phyloP scores from a whole-genome alignment of 2,113 vertebrate species.

The Protobothrops flavoviridis region DNA sequence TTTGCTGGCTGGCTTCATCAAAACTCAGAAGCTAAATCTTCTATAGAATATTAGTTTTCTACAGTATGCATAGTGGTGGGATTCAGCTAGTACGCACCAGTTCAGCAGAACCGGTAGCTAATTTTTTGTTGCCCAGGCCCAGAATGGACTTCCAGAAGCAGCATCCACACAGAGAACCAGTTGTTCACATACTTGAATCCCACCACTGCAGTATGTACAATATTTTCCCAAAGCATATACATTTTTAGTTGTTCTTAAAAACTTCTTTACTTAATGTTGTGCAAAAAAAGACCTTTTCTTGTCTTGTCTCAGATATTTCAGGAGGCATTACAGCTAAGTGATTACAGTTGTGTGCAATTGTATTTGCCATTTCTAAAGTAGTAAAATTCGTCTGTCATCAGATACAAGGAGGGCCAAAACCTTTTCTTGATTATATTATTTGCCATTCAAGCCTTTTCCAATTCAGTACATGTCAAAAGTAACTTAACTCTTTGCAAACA shows the following conservation, averaged over 20 bases:
- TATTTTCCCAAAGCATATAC: neutral
- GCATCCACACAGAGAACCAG: too few relatives aligned
- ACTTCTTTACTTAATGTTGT: neutral
- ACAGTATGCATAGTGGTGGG: neutral
- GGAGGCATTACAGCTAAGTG: neutral
- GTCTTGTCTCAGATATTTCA: neutral
- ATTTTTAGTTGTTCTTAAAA: neutral
- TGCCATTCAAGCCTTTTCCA: slow-evolving; percentile 50
- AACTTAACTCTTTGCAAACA: slow-evolving; percentile 40
- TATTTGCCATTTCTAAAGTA: neutral
- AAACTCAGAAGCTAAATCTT: neutral
- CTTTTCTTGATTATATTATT: slow-evolving; percentile 25
- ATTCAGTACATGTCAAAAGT: slow-evolving; percentile 43
- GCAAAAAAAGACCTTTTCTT: neutral
- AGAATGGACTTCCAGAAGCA: too few relatives aligned
- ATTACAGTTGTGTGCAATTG: neutral
- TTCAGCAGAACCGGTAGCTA: too few relatives aligned
- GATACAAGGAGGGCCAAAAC: slow-evolving; percentile 7
- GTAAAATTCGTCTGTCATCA: slow-evolving; percentile 9
- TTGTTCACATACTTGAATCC: too few relatives aligned
- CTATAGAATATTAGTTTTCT: neutral
- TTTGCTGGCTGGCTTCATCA: neutral
- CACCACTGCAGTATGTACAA: neutral
- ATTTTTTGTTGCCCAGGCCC: too few relatives aligned
- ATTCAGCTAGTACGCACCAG: too few relatives aligned